phyloP scores from a whole-genome alignment of 1,140 invertebrate genomes.

The Ostrea edulis region DNA sequence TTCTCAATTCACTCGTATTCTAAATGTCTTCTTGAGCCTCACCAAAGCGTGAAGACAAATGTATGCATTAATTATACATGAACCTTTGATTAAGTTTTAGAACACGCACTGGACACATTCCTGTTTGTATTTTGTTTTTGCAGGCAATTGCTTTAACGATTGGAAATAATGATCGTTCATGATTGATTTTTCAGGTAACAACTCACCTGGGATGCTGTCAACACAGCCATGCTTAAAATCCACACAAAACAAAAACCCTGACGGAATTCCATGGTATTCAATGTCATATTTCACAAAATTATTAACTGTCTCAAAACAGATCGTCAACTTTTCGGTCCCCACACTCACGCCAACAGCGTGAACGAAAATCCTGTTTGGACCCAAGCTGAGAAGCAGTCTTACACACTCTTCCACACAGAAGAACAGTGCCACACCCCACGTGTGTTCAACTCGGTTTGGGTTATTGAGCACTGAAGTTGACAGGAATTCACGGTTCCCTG shows the following conservation, averaged over 20 bases:
- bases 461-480: background rate
- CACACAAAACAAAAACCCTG: background rate
- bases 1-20: background rate
- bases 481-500: constrained; percentile 18
- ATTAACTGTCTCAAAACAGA: background rate
- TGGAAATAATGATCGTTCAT: background rate
- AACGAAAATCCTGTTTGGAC: background rate
- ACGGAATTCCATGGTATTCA: background rate
- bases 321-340: background rate
- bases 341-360: background rate
- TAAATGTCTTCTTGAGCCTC: background rate
- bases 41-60: background rate
- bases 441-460: background rate
- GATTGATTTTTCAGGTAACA: constrained; percentile 15
- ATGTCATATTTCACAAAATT: background rate
- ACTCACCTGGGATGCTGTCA: constrained; percentile 33
- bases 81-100: background rate
- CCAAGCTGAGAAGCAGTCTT: background rate
- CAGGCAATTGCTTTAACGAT: background rate
- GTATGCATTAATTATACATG: constrained; percentile 30
- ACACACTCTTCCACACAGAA: background rate
- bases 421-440: constrained; percentile 19
- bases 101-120: background rate
- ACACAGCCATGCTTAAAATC: background rate
- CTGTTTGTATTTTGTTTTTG: background rate